phyloP scores from a whole-genome alignment of 1,140 invertebrate genomes.

The Pissodes strobi region DNA sequence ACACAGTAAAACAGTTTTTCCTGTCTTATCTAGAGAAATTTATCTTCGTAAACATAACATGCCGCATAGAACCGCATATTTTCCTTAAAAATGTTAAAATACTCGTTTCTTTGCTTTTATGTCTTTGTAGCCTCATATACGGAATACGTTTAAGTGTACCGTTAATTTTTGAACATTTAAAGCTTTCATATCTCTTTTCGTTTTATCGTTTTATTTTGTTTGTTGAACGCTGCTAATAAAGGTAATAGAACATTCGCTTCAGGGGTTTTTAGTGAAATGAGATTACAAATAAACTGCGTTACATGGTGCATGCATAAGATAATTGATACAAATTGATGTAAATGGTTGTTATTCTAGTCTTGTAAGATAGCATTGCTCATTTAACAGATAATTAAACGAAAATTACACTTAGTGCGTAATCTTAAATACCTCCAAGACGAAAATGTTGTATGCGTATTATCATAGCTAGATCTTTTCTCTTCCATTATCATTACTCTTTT shows the following conservation, averaged over 20 bases:
- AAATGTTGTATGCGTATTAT: too few species aligned
- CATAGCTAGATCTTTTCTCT: too few species aligned
- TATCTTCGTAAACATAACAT: constrained; percentile 22
- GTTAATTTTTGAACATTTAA: constrained; percentile 17
- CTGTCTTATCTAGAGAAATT: constrained; percentile 9
- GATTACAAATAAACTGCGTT: too few species aligned
- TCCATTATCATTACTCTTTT: too few species aligned
- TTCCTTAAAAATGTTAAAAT: constrained; percentile 24
- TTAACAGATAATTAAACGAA: too few species aligned
- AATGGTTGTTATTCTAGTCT: too few species aligned
- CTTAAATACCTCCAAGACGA: too few species aligned
- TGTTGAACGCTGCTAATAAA: constrained; percentile 1
- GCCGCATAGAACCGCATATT: constrained; percentile 16
- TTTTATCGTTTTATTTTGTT: constrained; percentile 1
- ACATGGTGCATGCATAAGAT: too few species aligned
- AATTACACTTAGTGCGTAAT: too few species aligned
- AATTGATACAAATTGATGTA: too few species aligned
- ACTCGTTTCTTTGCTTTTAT: constrained; percentile 19
- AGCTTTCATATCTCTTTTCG: constrained; percentile 6
- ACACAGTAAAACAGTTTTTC: constrained; percentile 19
- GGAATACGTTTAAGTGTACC: constrained; percentile 24
- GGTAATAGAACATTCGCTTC: constrained; percentile 4
- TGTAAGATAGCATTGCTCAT: too few species aligned
- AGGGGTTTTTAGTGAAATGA: neutral
- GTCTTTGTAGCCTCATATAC: constrained; percentile 20